Conservation (phyloP, 1,140 invertebrate species). For the Phthorimaea operculella region DNA sequence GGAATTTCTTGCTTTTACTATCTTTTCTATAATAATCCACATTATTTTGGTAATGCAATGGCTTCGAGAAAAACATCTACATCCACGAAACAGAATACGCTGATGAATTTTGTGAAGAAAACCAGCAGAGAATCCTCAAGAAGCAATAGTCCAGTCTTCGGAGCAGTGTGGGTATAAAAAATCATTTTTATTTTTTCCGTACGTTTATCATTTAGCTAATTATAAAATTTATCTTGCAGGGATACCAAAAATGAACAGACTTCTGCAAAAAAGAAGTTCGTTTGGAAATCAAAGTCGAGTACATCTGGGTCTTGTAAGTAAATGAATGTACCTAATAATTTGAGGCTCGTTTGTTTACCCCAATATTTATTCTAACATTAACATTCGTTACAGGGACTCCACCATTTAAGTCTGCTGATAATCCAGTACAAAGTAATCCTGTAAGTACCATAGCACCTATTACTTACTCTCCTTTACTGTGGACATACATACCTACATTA, state of each 20-base stretch:
- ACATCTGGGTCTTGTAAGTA: slow-evolving; percentile 11
- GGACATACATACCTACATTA: too few relatives aligned
- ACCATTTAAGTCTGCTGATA: slow-evolving; percentile 24
- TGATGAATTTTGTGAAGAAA: slow-evolving; percentile 38
- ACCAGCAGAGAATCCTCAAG: slow-evolving; percentile 13
- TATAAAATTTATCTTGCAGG: slow-evolving; percentile 13
- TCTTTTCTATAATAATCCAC: neutral
- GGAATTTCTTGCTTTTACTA: neutral
- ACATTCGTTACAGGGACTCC: slow-evolving; percentile 30
- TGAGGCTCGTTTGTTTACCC: neutral
- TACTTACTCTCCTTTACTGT: too few relatives aligned
- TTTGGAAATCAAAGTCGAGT: slow-evolving; percentile 38
- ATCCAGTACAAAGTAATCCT: neutral
- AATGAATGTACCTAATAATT: neutral
- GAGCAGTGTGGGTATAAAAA: slow-evolving; percentile 6
- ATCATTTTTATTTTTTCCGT: slow-evolving; percentile 5
- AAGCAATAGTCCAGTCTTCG: slow-evolving; percentile 11
- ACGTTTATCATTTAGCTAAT: neutral
- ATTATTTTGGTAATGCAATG: slow-evolving; percentile 15
- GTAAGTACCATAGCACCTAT: too few relatives aligned
- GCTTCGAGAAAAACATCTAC: slow-evolving; percentile 20
- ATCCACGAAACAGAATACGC: slow-evolving; percentile 25
- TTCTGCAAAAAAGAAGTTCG: slow-evolving; percentile 43
- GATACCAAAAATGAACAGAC: slow-evolving; percentile 15
- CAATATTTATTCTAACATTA: neutral